A percentile compares a stretch with the other conserved stretches of the same genome.
phyloP scores from a whole-genome alignment of 2,797 vertebrate genomes.

The Labeo calbasu region DNA sequence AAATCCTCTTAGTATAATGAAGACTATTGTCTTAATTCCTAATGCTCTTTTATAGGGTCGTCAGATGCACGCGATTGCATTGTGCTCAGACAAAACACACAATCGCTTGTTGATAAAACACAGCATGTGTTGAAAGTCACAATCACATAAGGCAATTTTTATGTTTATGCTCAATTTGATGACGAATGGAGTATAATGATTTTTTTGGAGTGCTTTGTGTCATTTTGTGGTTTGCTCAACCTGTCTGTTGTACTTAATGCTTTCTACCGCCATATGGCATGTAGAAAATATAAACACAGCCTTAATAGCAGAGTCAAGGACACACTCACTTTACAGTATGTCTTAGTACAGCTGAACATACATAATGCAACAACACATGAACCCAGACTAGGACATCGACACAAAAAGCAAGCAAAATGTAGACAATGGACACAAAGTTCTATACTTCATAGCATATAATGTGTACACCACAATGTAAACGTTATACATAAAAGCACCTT shows the following conservation, averaged over 20 bases:
- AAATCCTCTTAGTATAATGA: conserved; percentile 53
- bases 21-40: conserved; percentile 54
- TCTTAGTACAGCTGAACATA: conserved; percentile 12
- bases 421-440: conserved; percentile 1
- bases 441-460: neutral
- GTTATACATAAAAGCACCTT: neutral
- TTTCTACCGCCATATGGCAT: conserved; percentile 29
- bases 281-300: conserved; percentile 33
- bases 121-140: neutral
- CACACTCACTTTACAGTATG: conserved; percentile 2
- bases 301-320: conserved; percentile 8
- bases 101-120: neutral
- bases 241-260: neutral
- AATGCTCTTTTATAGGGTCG: conserved; percentile 37
- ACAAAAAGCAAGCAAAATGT: neutral
- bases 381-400: neutral
- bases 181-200: neutral
- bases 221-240: neutral
- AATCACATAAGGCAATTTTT: neutral
- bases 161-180: neutral
- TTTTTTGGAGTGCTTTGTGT: neutral
- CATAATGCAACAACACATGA: neutral
- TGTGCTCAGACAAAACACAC: neutral
- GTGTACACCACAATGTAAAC: neutral
- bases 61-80: neutral